Evolutionary conservation across 1,140 invertebrate species (phyloP).

Genomic region (Aphis gossypii): DNA sequence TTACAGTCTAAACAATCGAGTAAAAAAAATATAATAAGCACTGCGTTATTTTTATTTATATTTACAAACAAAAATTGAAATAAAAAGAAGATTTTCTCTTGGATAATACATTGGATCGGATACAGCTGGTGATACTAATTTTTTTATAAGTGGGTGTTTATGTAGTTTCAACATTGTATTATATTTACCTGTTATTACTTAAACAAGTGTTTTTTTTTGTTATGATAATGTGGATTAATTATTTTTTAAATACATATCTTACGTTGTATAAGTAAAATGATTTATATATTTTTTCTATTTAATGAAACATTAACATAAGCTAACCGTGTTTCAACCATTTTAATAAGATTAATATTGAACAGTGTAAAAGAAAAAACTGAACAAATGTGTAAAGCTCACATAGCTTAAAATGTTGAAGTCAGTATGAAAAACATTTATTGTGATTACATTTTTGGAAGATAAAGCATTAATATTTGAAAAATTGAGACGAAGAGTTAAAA

Average conservation of each 20-base stretch:
- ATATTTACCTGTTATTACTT: too few relatives aligned
- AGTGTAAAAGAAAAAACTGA: not conserved
- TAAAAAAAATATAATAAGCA: not conserved
- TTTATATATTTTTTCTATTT: not conserved
- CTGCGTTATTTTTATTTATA: not conserved
- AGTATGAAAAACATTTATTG: not conserved
- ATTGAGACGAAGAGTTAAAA: not conserved
- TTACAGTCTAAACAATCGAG: not conserved
- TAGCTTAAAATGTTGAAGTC: not conserved
- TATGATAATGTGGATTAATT: too few relatives aligned
- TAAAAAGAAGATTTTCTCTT: too few relatives aligned
- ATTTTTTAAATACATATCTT: too few relatives aligned
- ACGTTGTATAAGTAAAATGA: too few relatives aligned
- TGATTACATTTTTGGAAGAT: not conserved
- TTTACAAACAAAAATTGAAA: not conserved
- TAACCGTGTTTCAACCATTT: not conserved
- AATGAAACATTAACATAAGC: not conserved
- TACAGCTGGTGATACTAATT: too few relatives aligned
- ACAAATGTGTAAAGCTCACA: not conserved
- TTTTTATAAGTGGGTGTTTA: too few relatives aligned
- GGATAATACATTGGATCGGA: too few relatives aligned
- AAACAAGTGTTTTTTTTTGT: too few relatives aligned
- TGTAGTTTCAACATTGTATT: too few relatives aligned
- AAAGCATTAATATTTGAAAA: not conserved
- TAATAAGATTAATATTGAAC: not conserved